These are phyloP conservation scores for Microplitis demolitor DNA, from an alignment of 1,140 invertebrate genomes.

Conservation along the genomic window DNA sequence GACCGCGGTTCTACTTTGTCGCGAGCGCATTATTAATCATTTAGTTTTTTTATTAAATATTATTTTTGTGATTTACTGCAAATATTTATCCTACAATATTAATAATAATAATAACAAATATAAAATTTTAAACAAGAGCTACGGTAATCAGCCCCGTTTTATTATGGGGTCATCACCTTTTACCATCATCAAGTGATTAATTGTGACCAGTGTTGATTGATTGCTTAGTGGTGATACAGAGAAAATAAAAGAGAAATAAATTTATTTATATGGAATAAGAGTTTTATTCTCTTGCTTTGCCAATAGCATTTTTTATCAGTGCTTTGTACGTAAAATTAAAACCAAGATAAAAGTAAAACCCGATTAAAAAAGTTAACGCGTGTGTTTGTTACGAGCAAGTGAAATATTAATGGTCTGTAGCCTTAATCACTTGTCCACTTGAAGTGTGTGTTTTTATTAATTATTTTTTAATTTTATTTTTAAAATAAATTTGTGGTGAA, in stretches of 20 bases:
- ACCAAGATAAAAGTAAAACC: not conserved
- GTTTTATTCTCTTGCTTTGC: no score
- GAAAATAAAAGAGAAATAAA: conserved; percentile 7
- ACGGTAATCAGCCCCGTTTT: conserved; percentile 27
- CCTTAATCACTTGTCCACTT: no score
- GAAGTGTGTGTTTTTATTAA: not conserved
- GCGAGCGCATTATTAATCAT: conserved; percentile 32
- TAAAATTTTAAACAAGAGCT: no score
- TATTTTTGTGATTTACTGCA: no score
- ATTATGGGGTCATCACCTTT: conserved; percentile 36
- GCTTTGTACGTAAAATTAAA: not conserved
- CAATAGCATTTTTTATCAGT: not conserved
- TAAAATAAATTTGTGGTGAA: not conserved
- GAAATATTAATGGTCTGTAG: no score
- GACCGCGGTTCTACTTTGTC: conserved; percentile 38
- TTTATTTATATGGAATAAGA: not conserved
- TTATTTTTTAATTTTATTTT: not conserved
- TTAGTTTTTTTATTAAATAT: not conserved
- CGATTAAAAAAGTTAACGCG: not conserved
- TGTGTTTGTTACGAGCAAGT: not conserved
- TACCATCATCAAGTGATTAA: conserved; percentile 39
- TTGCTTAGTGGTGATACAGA: conserved; percentile 16
- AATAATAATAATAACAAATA: no score
- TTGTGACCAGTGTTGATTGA: conserved; percentile 31
- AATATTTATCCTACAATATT: no score